Evolutionary conservation across 2,888 invertebrate species (phyloP).

Genomic region (Meiosimyza decipiens): DNA sequence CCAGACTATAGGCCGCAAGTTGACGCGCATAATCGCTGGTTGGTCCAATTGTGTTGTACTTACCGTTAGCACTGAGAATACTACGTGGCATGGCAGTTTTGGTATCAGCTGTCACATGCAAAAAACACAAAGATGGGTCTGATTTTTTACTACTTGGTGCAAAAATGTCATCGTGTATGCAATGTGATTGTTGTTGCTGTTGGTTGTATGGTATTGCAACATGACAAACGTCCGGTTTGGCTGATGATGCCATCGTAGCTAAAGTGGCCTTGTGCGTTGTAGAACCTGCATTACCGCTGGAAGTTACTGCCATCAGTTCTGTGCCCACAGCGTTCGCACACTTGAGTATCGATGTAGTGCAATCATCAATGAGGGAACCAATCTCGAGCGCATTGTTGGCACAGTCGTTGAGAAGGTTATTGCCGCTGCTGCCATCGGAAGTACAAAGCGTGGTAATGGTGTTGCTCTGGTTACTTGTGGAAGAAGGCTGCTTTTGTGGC

Average conservation of each 20-base stretch:
- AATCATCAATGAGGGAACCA: constrained; percentile 62
- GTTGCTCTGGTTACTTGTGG: constrained; percentile 38
- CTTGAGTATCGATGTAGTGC: constrained; percentile 63
- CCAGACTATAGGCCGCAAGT: constrained; percentile 59
- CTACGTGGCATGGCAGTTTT: background rate
- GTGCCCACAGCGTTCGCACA: constrained; percentile 59
- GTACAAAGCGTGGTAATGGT: constrained; percentile 52
- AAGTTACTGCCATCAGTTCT: constrained; percentile 45
- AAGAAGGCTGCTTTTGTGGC: constrained; percentile 40
- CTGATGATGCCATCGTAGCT: constrained; percentile 45
- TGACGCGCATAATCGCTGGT: constrained; percentile 65
- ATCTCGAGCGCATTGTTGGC: constrained; percentile 52
- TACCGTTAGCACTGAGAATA: constrained; percentile 47
- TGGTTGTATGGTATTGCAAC: constrained; percentile 45
- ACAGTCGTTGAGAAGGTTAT: constrained; percentile 55
- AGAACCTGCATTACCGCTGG: background rate
- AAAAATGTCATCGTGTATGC: constrained; percentile 56
- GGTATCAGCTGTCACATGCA: constrained; percentile 42
- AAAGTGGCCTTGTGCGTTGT: constrained; percentile 33
- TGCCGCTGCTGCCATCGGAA: constrained; percentile 45
- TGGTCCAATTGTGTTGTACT: constrained; percentile 66
- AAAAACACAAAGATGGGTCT: constrained; percentile 58
- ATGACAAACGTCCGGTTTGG: constrained; percentile 56
- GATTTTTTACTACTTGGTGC: constrained; percentile 58
- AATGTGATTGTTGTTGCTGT: constrained; percentile 49